Evolutionary conservation across 2,888 invertebrate genomes (phyloP), one percentile per base, ranked within the genome.

Genomic region (Andrena minutula): DNA sequence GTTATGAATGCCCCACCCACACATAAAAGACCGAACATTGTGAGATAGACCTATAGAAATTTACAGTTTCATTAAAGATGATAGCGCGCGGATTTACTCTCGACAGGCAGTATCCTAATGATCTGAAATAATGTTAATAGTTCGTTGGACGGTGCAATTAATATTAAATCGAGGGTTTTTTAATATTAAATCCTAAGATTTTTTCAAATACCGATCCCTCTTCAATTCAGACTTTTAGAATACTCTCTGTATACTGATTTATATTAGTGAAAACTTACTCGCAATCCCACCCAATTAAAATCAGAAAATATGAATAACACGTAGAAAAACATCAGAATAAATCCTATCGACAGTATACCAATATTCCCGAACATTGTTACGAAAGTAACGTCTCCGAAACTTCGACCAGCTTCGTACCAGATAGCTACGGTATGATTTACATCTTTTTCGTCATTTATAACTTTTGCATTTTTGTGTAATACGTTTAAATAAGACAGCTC

Each of bases 311-410:
- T 96, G 85, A 96, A 93, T 85, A 96, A 95, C 58, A 98, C 96
- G 91, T 97, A 98, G 53, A 97, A 89, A 89, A 97, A 96, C 96
- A 97, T 97, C 65, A 97, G 92, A 56, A 95, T 84, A 82, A 96
- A 96, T 64, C 97, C 97, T 75, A 96, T 91, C 47, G 95, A 94
- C 26, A 98, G 93, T 94, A 96, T 96, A 86, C 96, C 96, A 77
- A 97, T 94, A 90, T 97, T 97, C 92, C 96, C 95, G 91, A 97
- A 96, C 95, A 97, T 96, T 7, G 96, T 95, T 64, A 95, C 94
- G 1, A 95, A 95, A 92, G 96, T 97, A 47, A 97, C 95, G 91
- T 97, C 97, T n/a, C 96, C 97, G 94, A 96, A 97, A 93, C 97
- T 96, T 86, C 94, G 86, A 6, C 92, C 93, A 30, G 93, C 92